These are phyloP conservation scores for Biston stratarius DNA, from an alignment of 2,888 invertebrate genomes.

Conservation along the genomic window DNA sequence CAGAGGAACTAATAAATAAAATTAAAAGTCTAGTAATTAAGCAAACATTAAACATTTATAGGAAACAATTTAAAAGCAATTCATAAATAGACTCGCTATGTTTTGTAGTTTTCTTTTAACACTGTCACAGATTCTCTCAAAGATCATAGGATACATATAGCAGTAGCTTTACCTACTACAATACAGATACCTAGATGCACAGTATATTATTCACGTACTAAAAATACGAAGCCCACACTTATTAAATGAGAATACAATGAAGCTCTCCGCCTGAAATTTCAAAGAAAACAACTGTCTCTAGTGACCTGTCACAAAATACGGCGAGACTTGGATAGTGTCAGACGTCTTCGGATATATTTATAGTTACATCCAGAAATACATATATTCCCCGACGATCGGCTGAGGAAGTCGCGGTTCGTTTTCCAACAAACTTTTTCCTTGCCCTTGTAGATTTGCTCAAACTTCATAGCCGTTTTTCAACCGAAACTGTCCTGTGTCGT, in stretches of 20 bases:
- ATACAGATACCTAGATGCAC: no score
- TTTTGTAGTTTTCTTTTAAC: no score
- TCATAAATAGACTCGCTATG: no score
- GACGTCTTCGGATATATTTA: conserved; percentile 58
- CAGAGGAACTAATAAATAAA: no score
- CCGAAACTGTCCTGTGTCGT: conserved; percentile 31
- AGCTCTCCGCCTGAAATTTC: conserved; percentile 30
- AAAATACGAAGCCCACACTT: conserved; percentile 5
- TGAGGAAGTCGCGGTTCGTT: conserved; percentile 26
- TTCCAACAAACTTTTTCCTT: conserved; percentile 33
- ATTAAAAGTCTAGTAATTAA: no score
- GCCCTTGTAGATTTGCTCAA: conserved; percentile 35
- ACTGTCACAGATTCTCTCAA: no score
- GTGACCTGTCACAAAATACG: conserved; percentile 51
- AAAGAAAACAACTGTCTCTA: conserved; percentile 38
- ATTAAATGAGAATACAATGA: conserved; percentile 4
- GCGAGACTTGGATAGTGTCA: conserved; percentile 44
- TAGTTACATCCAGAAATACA: conserved; percentile 46
- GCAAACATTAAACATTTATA: no score
- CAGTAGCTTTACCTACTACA: no score
- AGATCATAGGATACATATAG: no score
- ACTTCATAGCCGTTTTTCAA: conserved; percentile 36
- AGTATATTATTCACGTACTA: conserved; percentile 4
- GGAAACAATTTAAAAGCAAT: no score
- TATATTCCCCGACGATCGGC: conserved; percentile 24